Base-by-base conservation (phyloP, 2,888 invertebrate genomes). In the Crossocerus cetratus region DNA sequence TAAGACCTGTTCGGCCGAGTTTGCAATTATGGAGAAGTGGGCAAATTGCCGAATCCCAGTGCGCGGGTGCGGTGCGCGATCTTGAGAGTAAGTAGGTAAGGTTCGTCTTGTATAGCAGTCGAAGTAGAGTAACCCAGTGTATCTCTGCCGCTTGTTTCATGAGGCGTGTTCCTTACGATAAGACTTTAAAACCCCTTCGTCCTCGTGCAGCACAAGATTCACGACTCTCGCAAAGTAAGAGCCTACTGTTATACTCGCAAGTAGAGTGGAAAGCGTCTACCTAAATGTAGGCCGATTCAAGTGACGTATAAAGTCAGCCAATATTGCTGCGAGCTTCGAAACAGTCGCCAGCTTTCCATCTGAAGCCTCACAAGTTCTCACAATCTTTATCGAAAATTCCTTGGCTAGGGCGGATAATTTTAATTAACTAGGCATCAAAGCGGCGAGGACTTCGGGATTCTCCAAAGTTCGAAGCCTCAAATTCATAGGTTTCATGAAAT, bases 131-230 rank as follows among this genome's bases (percentile, higher is more conserved):
- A 80, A 81, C 76, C 83, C 70, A 78, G 74, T 69, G 69, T 77
- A 78, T 76, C 74, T 72, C 68, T 82, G 65, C 54, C 77, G 66
- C 74, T 72, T 83, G 82, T 81, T 83, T 72, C 76, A 77, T 79
- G 82, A 75, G 71, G 78, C 78, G 83, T 77, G 77, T 61, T 77
- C 62, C 74, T 71, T 62, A 72, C 72, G 84, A 84, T 84, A 84
- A 84, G 83, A 74, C 68, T 78, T 83, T 55, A 69, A 60, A 69
- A 69, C 68, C 54, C 32, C 8, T 32, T 67, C 66, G 74, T 67
- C 57, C 54, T 55, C 32, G 67, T 22, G 68, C 66, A 64, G 67
- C 69, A 69, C 72, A 72, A 76, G 66, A 83, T 78, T 78, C 77
- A 68, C 65, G 67, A 58, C 75, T 75, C 56, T 56, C 68, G 53